phyloP scores from a whole-genome alignment of 1,140 invertebrate genomes.

The Stegodyphus mimosarum region DNA sequence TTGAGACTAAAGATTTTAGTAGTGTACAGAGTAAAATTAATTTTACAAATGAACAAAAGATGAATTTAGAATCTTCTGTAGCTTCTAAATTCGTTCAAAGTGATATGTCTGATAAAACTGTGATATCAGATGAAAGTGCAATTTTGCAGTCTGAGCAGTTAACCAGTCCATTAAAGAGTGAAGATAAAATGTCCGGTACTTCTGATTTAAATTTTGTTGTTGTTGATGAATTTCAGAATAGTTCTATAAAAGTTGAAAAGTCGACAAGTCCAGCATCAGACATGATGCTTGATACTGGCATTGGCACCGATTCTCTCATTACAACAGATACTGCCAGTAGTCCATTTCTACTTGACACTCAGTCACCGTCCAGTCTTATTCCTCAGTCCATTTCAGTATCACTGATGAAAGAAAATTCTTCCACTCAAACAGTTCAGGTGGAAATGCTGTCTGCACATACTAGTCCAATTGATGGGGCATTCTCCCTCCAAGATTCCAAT shows the following conservation, averaged over 20 bases:
- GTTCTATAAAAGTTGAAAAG: slow-evolving; percentile 67
- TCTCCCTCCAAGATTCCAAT: slow-evolving; percentile 57
- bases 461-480: slow-evolving; percentile 52
- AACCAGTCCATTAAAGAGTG: background rate
- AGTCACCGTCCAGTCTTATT: slow-evolving; percentile 30
- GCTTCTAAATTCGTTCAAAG: background rate
- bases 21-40: background rate
- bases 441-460: slow-evolving; percentile 51
- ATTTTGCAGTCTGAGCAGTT: background rate
- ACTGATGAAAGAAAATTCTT: slow-evolving; percentile 37
- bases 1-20: slow-evolving; percentile 10
- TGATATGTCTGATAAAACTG: background rate
- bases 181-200: background rate
- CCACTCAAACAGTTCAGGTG: slow-evolving; percentile 50
- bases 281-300: slow-evolving; percentile 68
- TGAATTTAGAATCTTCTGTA: background rate
- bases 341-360: slow-evolving; percentile 56
- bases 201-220: background rate
- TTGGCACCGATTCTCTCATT: slow-evolving; percentile 70
- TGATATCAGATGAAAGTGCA: no score
- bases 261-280: slow-evolving; percentile 68
- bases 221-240: background rate
- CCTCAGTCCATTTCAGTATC: background rate
- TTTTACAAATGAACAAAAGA: background rate
- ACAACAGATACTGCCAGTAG: slow-evolving; percentile 70